A percentile compares a stretch with the other conserved stretches of the same genome.
These are phyloP conservation scores for Aspidoscelis tigris DNA, from an alignment of 2,113 vertebrate genomes.

Conservation along the genomic window DNA sequence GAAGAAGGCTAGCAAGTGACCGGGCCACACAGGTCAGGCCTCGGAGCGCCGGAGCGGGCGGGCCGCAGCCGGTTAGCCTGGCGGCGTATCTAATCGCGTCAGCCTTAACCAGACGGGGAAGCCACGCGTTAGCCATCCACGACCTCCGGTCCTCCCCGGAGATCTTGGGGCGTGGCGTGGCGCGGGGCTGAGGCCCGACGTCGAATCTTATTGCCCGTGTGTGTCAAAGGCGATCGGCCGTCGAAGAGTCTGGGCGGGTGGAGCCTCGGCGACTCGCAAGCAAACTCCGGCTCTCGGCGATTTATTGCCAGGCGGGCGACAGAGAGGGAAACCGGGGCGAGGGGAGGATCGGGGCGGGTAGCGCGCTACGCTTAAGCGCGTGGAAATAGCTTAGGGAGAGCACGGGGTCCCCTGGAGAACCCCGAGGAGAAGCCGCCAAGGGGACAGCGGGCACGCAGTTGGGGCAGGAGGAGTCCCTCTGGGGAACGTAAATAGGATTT, in stretches of 20 bases:
- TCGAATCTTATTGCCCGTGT: neutral
- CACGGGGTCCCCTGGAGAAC: neutral
- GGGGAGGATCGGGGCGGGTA: too few relatives aligned
- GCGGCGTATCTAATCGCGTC: neutral
- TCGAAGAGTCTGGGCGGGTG: fast-evolving
- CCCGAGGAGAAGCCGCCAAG: neutral
- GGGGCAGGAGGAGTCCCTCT: neutral
- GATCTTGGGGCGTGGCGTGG: neutral
- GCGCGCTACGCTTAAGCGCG: neutral
- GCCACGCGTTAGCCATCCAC: too few relatives aligned
- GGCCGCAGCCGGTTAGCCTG: neutral
- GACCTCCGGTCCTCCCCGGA: neutral
- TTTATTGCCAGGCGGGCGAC: neutral
- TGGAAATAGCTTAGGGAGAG: neutral
- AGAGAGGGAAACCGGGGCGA: neutral
- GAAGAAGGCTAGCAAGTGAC: too few relatives aligned
- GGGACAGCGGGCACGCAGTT: neutral
- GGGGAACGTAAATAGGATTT: neutral
- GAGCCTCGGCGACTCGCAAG: neutral
- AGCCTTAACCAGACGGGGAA: too few relatives aligned
- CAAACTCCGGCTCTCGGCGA: neutral
- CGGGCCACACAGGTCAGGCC: neutral
- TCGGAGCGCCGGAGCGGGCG: neutral
- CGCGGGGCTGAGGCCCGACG: neutral
- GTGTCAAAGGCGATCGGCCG: neutral